Evolutionary conservation across 2,797 vertebrate species (phyloP).

Genomic region (Percopsis omiscomaycus): DNA sequence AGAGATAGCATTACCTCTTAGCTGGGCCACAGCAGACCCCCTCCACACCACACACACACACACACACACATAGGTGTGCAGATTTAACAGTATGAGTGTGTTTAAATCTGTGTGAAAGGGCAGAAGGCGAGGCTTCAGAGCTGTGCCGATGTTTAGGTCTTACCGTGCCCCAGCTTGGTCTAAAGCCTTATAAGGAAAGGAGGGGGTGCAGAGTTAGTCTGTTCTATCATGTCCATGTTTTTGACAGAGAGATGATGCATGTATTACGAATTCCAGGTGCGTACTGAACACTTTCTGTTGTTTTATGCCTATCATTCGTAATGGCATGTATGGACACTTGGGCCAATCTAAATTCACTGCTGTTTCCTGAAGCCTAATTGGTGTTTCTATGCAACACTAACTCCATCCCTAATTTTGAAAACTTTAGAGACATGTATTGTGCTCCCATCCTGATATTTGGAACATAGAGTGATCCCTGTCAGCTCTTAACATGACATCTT

Average conservation of each 20-base stretch:
- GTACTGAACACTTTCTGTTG: neutral
- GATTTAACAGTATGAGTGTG: constrained; percentile 28
- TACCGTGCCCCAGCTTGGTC: constrained; percentile 28
- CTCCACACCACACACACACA: neutral
- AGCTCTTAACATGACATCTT: no score
- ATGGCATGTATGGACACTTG: no score
- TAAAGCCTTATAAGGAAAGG: constrained; percentile 41
- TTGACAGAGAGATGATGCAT: neutral
- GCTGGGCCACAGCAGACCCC: constrained; percentile 13
- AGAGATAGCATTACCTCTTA: constrained; percentile 50
- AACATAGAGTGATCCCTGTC: no score
- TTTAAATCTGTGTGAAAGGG: constrained; percentile 33
- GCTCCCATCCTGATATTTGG: no score
- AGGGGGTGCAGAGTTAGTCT: constrained; percentile 10
- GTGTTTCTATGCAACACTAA: no score
- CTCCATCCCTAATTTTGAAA: no score
- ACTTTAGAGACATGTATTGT: no score
- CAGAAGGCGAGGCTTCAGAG: constrained; percentile 38
- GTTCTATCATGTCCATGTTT: neutral
- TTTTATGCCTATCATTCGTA: no score
- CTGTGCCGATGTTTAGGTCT: constrained; percentile 33
- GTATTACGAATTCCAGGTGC: neutral
- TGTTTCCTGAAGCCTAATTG: no score
- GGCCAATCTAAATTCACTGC: no score
- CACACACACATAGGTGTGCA: constrained; percentile 6